Percentiles rank a stretch among this genome's conserved stretches.
phyloP scores from a whole-genome alignment of 2,113 vertebrate species.

The Brachionichthys hirsutus region DNA sequence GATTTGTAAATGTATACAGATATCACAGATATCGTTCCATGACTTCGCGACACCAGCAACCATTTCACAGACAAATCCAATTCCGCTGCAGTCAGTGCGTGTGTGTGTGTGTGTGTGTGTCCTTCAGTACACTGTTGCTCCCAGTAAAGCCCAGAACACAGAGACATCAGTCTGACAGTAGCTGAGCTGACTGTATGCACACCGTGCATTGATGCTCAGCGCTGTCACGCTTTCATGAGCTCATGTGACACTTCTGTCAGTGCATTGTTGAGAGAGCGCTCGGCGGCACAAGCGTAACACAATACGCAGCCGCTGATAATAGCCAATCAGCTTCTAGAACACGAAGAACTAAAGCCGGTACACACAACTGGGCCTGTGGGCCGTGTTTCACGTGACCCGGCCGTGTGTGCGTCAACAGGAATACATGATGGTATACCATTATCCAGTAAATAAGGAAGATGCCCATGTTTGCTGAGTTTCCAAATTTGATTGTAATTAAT shows the following conservation, averaged over 20 bases:
- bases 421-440: no score
- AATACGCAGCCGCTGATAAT: slow-evolving; percentile 73
- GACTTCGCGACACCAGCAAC: not conserved
- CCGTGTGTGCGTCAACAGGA: no score
- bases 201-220: slow-evolving; percentile 46
- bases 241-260: slow-evolving; percentile 55
- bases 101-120: not conserved
- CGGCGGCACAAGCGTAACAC: slow-evolving; percentile 74
- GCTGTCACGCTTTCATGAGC: slow-evolving; percentile 14
- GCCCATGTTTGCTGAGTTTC: no score
- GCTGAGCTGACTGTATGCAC: slow-evolving; percentile 62
- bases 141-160: slow-evolving; percentile 57
- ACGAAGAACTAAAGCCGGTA: slow-evolving; percentile 70
- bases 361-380: slow-evolving; percentile 32
- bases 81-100: no score
- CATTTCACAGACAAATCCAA: not conserved
- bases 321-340: slow-evolving; percentile 79
- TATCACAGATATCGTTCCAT: not conserved
- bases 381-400: no score
- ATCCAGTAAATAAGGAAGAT: no score
- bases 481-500: no score
- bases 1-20: no score
- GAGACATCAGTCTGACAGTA: slow-evolving; percentile 47
- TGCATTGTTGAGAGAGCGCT: slow-evolving; percentile 73
- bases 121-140: slow-evolving; percentile 8